phyloP scores from a whole-genome alignment of 2,113 vertebrate genomes.

The Elanus axillaris region DNA sequence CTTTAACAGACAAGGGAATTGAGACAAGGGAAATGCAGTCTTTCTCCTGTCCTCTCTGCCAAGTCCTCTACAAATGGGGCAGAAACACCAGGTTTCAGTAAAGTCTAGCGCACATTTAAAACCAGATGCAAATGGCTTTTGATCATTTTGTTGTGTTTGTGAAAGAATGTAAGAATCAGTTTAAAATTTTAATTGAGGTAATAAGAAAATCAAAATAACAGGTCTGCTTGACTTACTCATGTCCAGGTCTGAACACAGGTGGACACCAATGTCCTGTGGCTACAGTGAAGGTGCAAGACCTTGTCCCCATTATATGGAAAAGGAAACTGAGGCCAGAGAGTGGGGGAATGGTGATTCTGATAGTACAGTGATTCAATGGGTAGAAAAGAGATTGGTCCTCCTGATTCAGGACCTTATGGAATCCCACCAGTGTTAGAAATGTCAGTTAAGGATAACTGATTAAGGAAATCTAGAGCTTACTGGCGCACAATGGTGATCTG shows the following conservation, averaged over 20 bases:
- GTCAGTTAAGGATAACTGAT: not conserved
- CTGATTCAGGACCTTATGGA: not conserved
- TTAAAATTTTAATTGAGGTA: not conserved
- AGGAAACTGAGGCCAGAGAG: not conserved
- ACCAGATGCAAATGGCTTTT: conserved; percentile 16
- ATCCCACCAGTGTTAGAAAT: not conserved
- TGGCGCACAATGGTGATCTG: not conserved
- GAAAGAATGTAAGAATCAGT: not conserved
- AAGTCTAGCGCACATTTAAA: not conserved
- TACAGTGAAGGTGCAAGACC: not conserved
- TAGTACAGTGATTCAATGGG: not conserved
- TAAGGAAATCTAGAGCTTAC: not conserved
- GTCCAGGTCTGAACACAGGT: not conserved
- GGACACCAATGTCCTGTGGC: not conserved
- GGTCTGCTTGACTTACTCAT: not conserved
- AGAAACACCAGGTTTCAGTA: conserved; percentile 30
- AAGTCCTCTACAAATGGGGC: conserved; percentile 27
- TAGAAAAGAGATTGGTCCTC: not conserved
- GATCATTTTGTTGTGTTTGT: not conserved
- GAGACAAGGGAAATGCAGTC: conserved; percentile 19
- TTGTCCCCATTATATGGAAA: not conserved
- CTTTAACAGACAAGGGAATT: conserved; percentile 13
- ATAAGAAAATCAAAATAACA: not conserved
- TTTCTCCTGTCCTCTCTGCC: conserved; percentile 12
- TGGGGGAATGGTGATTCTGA: not conserved